These are phyloP conservation scores for Limenitis camilla DNA, from an alignment of 2,888 invertebrate genomes.

Conservation along the genomic window DNA sequence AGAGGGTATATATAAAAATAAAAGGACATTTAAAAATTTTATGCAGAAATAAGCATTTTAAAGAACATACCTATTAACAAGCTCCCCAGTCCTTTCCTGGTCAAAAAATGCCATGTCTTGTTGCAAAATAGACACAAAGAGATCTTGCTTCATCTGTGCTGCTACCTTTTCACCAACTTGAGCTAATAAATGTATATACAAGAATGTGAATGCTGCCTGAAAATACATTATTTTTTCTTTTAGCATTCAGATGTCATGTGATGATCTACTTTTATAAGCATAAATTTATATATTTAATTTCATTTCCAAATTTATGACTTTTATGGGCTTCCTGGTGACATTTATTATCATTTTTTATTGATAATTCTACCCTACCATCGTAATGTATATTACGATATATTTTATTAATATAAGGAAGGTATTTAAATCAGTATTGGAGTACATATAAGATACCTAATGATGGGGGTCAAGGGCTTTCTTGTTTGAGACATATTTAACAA, in stretches of 20 bases:
- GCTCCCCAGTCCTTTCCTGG: conserved; percentile 90
- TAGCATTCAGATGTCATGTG: not conserved
- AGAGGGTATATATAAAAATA: too few species aligned
- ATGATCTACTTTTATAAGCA: not conserved
- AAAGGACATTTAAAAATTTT: not conserved
- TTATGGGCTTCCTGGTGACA: too few species aligned
- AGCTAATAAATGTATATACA: conserved; percentile 90
- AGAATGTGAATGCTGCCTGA: conserved; percentile 89
- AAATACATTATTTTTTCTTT: conserved; percentile 30
- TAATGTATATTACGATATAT: too few species aligned
- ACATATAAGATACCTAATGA: too few species aligned
- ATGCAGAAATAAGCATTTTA: not conserved
- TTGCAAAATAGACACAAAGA: conserved; percentile 87
- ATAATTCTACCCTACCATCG: too few species aligned
- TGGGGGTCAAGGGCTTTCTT: too few species aligned
- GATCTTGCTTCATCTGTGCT: conserved; percentile 82
- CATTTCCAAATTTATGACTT: too few species aligned
- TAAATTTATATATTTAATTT: too few species aligned
- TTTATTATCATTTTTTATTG: too few species aligned
- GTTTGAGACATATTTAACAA: too few species aligned
- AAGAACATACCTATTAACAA: conserved; percentile 83
- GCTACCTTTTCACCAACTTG: conserved; percentile 93
- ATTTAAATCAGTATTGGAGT: too few species aligned
- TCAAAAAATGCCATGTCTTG: conserved; percentile 96
- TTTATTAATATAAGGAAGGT: too few species aligned